Conservation (phyloP, 2,888 invertebrate genomes). For the Hyalella azteca region DNA sequence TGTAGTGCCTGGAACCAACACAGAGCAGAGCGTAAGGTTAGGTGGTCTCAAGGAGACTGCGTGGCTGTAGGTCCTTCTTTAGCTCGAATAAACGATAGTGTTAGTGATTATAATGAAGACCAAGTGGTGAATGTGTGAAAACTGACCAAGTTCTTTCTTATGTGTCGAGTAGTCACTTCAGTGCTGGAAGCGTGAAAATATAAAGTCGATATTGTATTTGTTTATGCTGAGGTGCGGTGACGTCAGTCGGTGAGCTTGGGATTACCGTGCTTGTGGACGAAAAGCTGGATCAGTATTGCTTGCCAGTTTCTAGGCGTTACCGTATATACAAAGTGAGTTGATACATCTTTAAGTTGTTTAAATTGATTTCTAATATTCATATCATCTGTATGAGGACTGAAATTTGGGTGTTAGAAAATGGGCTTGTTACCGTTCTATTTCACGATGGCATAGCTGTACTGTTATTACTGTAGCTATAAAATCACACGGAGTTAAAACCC, state of each 20-base stretch:
- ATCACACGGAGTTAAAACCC: no score
- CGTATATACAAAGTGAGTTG: no score
- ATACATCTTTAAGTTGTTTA: no score
- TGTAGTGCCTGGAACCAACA: constrained; percentile 16
- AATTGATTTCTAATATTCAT: no score
- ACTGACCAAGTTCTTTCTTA: no score
- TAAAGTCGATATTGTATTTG: constrained; percentile 12
- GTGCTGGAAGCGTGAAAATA: not conserved
- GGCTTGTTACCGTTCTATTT: no score
- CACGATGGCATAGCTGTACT: no score
- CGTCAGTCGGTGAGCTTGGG: constrained; percentile 20
- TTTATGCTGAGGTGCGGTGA: constrained; percentile 5
- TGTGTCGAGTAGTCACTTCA: not conserved
- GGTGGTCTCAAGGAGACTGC: not conserved
- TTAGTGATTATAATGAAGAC: not conserved
- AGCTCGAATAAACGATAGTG: not conserved
- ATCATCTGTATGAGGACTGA: no score
- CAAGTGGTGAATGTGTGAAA: no score
- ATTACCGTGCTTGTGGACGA: not conserved
- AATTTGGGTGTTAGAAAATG: no score
- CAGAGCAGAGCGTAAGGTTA: constrained; percentile 6
- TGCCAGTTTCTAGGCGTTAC: no score
- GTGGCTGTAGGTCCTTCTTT: not conserved
- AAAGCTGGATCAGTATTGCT: not conserved
- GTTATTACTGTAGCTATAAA: no score